These are phyloP conservation scores for Stichodactyla helianthus DNA, from an alignment of 64 coral and sea anemone species.

Conservation along the genomic window DNA sequence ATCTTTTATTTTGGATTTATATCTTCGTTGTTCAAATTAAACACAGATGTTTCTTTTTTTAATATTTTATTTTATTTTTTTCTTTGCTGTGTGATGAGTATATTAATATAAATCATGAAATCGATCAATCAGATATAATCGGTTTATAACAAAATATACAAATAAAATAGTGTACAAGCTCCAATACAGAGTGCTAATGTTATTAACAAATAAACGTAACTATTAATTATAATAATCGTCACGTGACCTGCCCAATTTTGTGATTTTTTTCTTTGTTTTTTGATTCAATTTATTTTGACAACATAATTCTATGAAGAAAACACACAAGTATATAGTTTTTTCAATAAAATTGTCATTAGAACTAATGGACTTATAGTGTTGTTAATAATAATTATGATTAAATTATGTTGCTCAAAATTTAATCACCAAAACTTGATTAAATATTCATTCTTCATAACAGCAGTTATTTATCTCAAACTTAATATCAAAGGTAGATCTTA, in stretches of 20 bases:
- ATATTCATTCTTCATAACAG: no score
- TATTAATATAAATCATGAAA: background rate
- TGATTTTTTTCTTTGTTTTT: background rate
- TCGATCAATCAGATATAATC: background rate
- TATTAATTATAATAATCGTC: background rate
- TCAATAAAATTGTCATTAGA: background rate
- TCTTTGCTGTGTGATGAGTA: background rate
- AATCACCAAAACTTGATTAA: no score
- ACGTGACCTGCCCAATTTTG: background rate
- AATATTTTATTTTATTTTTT: background rate
- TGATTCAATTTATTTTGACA: background rate
- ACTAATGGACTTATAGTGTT: background rate
- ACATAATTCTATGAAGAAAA: background rate
- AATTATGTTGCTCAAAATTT: background rate
- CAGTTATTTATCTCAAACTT: no score
- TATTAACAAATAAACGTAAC: conserved; percentile 1
- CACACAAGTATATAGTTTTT: background rate
- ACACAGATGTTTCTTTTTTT: background rate
- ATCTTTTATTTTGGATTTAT: background rate
- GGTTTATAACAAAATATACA: background rate
- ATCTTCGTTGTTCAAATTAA: background rate
- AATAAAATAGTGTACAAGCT: background rate
- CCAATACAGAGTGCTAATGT: background rate
- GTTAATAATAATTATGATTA: background rate
- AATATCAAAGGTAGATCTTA: no score